A percentile compares a stretch with the other conserved stretches of the same genome.
Evolutionary conservation across 2,113 vertebrate species (phyloP).

Genomic region (Scomber japonicus): DNA sequence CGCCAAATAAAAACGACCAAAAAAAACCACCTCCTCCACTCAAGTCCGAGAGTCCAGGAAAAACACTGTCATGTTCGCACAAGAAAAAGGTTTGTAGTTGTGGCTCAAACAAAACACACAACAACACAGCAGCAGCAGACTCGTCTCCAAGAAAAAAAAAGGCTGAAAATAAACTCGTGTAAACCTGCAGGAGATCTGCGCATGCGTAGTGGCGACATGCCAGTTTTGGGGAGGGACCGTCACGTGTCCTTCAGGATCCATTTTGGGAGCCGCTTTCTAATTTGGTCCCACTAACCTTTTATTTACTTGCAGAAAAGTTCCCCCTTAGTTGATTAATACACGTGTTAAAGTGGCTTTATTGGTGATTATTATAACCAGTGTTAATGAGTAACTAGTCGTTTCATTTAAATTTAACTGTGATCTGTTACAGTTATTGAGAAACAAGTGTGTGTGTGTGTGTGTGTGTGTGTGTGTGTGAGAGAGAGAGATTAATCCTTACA

Average conservation of each 20-base stretch:
- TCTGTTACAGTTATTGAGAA: too few relatives aligned
- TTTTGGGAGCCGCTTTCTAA: constrained; percentile 53
- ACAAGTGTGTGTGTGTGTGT: too few relatives aligned
- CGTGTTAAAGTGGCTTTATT: not conserved
- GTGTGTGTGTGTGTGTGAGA: too few relatives aligned
- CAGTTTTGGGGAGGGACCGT: constrained; percentile 30
- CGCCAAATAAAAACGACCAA: constrained; percentile 7
- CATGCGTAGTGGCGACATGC: constrained; percentile 65
- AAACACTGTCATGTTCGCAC: not conserved
- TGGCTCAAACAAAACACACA: not conserved
- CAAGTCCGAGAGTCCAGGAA: not conserved
- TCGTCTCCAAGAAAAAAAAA: constrained; percentile 28
- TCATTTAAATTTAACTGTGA: too few relatives aligned
- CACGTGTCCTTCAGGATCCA: constrained; percentile 36
- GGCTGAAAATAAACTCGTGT: constrained; percentile 78
- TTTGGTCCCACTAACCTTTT: constrained; percentile 31
- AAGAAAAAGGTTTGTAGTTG: not conserved
- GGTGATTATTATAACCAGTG: not conserved
- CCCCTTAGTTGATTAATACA: not conserved
- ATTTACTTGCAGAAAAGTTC: not conserved
- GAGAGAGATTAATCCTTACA: too few relatives aligned
- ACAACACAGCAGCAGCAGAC: too few relatives aligned
- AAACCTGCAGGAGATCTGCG: constrained; percentile 63
- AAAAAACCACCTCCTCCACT: constrained; percentile 3
- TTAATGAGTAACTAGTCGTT: too few relatives aligned